Percentiles rank a stretch among this genome's conserved stretches.
Evolutionary conservation across 2,113 vertebrate species (phyloP).

Genomic region (Stigmatopora nigra): DNA sequence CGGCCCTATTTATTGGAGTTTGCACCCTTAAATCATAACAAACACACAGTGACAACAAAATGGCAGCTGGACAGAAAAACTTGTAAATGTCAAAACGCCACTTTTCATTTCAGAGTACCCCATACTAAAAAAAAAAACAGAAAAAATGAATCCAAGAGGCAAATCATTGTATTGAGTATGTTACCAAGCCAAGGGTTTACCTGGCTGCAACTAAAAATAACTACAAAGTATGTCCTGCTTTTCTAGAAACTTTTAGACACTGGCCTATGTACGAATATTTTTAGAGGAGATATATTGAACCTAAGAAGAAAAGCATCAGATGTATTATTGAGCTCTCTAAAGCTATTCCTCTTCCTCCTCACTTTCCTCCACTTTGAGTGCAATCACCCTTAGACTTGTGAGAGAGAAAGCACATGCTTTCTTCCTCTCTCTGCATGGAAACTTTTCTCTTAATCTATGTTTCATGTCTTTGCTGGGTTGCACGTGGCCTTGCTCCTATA

Average conservation of each 20-base stretch:
- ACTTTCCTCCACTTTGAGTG: conserved; percentile 35
- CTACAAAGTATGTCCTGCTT: neutral
- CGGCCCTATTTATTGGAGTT: too few species aligned
- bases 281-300: neutral
- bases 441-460: conserved; percentile 64
- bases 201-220: neutral
- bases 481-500: conserved; percentile 23
- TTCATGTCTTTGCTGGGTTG: conserved; percentile 47
- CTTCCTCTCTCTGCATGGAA: conserved; percentile 35
- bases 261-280: neutral
- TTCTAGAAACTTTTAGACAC: neutral
- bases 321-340: conserved; percentile 33
- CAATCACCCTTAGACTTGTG: conserved; percentile 46
- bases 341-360: conserved; percentile 36
- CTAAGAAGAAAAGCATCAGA: conserved; percentile 24
- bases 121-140: too few species aligned
- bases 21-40: too few species aligned
- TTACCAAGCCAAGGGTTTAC: too few species aligned
- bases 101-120: too few species aligned
- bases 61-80: too few species aligned
- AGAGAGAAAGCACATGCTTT: neutral
- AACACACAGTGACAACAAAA: too few species aligned
- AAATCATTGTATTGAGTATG: too few species aligned
- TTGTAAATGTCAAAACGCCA: too few species aligned
- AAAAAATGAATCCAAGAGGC: too few species aligned